These are phyloP conservation scores for Sesia bembeciformis DNA, from an alignment of 2,888 invertebrate species.

Conservation along the genomic window DNA sequence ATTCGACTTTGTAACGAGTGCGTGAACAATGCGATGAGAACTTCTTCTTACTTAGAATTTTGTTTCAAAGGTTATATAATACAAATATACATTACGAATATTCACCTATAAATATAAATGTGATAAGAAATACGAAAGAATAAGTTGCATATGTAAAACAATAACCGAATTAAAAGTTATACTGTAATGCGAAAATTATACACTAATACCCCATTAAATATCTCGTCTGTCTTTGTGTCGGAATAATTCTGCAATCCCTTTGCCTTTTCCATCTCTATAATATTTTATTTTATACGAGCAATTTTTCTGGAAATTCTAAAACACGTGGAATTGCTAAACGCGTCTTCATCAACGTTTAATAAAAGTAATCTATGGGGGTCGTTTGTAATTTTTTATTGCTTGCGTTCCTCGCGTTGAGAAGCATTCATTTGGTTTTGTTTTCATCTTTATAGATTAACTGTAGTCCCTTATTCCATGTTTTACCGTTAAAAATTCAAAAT, in stretches of 20 bases:
- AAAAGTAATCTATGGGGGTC: constrained; percentile 34
- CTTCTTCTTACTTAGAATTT: neutral
- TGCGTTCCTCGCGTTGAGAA: constrained; percentile 14
- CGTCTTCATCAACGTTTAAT: constrained; percentile 41
- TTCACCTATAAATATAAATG: too few species aligned
- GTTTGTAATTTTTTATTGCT: constrained; percentile 35
- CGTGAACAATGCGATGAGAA: constrained; percentile 49
- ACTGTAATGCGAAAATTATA: constrained; percentile 32
- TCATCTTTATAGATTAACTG: neutral
- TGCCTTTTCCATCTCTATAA: constrained; percentile 9
- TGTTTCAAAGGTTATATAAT: neutral
- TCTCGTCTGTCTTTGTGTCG: constrained; percentile 36
- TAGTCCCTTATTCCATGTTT: too few species aligned
- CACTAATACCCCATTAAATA: constrained; percentile 18
- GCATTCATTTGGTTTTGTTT: constrained; percentile 15
- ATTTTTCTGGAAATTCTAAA: constrained; percentile 31
- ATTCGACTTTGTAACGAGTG: constrained; percentile 51
- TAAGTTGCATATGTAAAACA: too few species aligned
- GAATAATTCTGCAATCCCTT: constrained; percentile 44
- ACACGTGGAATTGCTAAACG: constrained; percentile 28
- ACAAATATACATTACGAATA: too few species aligned
- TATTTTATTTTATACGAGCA: constrained; percentile 41
- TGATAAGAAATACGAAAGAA: too few species aligned
- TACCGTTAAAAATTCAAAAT: too few species aligned
- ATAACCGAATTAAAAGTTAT: too few species aligned